Conservation (phyloP, 2,113 vertebrate genomes). For the Rhynchomys soricoides region DNA sequence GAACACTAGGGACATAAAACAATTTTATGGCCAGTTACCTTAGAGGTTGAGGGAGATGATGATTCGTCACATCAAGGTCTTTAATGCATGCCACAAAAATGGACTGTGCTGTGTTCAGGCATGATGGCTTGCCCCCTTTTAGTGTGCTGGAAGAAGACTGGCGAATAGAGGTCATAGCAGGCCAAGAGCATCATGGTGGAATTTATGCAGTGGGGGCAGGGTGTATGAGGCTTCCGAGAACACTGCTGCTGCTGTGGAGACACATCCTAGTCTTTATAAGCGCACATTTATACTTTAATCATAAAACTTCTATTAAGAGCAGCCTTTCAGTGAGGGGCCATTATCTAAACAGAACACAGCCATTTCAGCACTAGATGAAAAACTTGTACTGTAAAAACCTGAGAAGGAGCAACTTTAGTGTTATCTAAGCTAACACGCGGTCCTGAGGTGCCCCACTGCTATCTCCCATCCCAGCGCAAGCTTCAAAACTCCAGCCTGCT, state of each 20-base stretch:
- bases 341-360: constrained; percentile 76
- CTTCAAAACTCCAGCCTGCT: constrained; percentile 40
- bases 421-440: constrained; percentile 72
- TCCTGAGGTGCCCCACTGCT: constrained; percentile 35
- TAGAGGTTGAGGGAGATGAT: constrained; percentile 73
- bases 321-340: constrained; percentile 59
- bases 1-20: constrained; percentile 74
- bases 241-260: constrained; percentile 63
- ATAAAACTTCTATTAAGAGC: constrained; percentile 70
- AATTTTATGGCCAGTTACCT: constrained; percentile 77
- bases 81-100: constrained; percentile 41
- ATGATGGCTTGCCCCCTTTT: constrained; percentile 22
- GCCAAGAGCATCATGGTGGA: constrained; percentile 33
- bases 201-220: constrained; percentile 5
- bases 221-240: constrained; percentile 58
- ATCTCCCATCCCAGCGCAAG: constrained; percentile 45
- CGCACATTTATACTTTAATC: constrained; percentile 72
- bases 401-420: constrained; percentile 58
- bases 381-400: constrained; percentile 41
- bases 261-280: constrained; percentile 45
- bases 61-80: constrained; percentile 47
- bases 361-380: constrained; percentile 70
- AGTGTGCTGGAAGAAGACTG: constrained; percentile 48
- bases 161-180: constrained; percentile 25
- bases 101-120: constrained; percentile 32